Evolutionary conservation across 2,888 invertebrate genomes (phyloP).

Genomic region (Euspilapteryx auroguttella): DNA sequence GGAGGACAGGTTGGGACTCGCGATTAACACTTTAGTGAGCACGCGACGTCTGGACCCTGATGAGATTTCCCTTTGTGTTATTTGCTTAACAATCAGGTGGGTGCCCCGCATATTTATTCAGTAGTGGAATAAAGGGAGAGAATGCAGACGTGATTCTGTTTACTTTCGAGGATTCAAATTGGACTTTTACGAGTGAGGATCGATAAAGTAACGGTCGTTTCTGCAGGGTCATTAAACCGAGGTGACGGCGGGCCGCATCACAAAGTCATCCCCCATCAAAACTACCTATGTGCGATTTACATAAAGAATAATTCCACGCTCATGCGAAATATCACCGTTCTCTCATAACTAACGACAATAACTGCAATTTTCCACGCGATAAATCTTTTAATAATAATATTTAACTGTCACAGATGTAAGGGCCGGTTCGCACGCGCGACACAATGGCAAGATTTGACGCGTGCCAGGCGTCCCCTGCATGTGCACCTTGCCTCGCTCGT

Average conservation of each 20-base stretch:
- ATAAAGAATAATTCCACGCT: slow-evolving; percentile 55
- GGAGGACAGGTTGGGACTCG: neutral
- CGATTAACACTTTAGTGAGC: neutral
- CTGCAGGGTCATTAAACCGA: too few relatives aligned
- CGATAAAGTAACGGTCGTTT: too few relatives aligned
- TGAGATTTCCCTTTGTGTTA: too few relatives aligned
- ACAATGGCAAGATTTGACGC: slow-evolving; percentile 31
- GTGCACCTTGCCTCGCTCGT: slow-evolving; percentile 35
- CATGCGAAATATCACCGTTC: slow-evolving; percentile 43
- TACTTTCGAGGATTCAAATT: too few relatives aligned
- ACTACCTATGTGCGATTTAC: too few relatives aligned
- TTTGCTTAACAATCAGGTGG: too few relatives aligned
- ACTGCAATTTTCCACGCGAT: slow-evolving; percentile 57
- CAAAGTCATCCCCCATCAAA: too few relatives aligned
- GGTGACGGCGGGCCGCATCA: too few relatives aligned
- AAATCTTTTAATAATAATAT: slow-evolving; percentile 57
- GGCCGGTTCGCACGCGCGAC: slow-evolving; percentile 7
- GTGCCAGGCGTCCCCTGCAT: slow-evolving; percentile 22
- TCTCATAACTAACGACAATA: slow-evolving; percentile 36
- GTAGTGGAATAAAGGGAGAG: too few relatives aligned
- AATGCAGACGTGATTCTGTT: too few relatives aligned
- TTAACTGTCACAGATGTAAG: slow-evolving; percentile 14
- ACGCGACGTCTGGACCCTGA: neutral
- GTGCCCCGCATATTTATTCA: too few relatives aligned
- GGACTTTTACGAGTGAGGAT: too few relatives aligned